These are phyloP conservation scores for Chorisops tibialis DNA, from an alignment of 2,888 invertebrate genomes.

Conservation along the genomic window DNA sequence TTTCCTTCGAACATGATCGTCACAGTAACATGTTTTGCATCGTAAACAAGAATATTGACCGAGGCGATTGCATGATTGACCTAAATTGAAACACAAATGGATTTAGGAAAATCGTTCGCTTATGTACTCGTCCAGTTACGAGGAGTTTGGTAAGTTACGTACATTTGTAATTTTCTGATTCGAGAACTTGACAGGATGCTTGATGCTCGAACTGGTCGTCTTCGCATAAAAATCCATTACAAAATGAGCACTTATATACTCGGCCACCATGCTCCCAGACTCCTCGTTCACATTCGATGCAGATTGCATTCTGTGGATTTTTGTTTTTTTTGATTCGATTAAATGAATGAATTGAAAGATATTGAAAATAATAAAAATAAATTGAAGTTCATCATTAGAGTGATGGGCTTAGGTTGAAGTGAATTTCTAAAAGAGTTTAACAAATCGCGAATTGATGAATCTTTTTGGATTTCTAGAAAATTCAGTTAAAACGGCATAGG, in stretches of 20 bases:
- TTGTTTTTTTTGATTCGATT: background rate
- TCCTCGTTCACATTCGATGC: conserved; percentile 87
- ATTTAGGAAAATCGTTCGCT: background rate
- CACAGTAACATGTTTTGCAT: conserved; percentile 95
- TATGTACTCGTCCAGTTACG: no score
- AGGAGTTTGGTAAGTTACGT: background rate
- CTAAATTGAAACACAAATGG: conserved; percentile 3
- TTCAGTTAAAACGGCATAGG: no score
- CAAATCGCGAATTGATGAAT: no score
- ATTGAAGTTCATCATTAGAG: background rate
- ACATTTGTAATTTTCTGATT: conserved; percentile 95
- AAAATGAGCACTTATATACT: conserved; percentile 88
- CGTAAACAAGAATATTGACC: conserved; percentile 94
- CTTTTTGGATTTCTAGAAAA: no score
- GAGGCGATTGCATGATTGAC: conserved; percentile 85
- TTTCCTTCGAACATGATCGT: conserved; percentile 90
- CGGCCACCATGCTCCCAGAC: conserved; percentile 96
- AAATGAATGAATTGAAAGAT: no score
- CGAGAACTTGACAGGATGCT: conserved; percentile 92
- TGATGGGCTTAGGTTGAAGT: background rate
- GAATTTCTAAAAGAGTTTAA: no score
- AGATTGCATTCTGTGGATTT: conserved; percentile 66
- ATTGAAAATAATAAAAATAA: no score
- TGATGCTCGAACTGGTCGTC: conserved; percentile 98
- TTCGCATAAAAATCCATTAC: conserved; percentile 83